phyloP scores from a whole-genome alignment of 2,888 invertebrate species.

The Rhingia rostrata region DNA sequence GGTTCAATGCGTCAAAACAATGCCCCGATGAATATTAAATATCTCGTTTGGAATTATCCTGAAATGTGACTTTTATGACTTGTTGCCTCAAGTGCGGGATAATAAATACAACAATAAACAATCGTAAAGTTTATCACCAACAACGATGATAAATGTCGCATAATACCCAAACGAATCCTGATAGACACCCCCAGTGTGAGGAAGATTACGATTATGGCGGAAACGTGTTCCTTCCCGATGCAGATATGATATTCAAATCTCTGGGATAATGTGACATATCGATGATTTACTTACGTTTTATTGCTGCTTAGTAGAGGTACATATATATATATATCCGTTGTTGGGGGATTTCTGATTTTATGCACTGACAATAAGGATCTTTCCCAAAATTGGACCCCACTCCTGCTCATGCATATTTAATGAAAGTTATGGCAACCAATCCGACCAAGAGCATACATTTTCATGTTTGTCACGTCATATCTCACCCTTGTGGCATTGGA shows the following conservation, averaged over 20 bases:
- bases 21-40: constrained; percentile 17
- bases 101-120: constrained; percentile 56
- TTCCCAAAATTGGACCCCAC: neutral
- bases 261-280: constrained; percentile 50
- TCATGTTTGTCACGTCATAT: neutral
- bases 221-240: constrained; percentile 45
- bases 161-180: constrained; percentile 38
- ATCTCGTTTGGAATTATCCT: constrained; percentile 12
- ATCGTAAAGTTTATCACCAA: constrained; percentile 59
- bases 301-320: constrained; percentile 24
- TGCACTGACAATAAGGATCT: too few relatives aligned
- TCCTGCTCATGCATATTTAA: constrained; percentile 2
- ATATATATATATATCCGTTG: neutral
- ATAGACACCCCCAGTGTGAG: neutral
- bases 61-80: constrained; percentile 20
- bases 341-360: neutral
- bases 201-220: constrained; percentile 55
- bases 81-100: constrained; percentile 6
- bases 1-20: constrained; percentile 5
- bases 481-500: neutral
- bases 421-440: neutral
- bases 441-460: neutral
- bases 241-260: constrained; percentile 46
- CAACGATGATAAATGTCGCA: constrained; percentile 57
- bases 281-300: constrained; percentile 35